A percentile compares a stretch with the other conserved stretches of the same genome.
Conservation (phyloP, 64 coral and sea anemone genomes). For the Actinia equina region DNA sequence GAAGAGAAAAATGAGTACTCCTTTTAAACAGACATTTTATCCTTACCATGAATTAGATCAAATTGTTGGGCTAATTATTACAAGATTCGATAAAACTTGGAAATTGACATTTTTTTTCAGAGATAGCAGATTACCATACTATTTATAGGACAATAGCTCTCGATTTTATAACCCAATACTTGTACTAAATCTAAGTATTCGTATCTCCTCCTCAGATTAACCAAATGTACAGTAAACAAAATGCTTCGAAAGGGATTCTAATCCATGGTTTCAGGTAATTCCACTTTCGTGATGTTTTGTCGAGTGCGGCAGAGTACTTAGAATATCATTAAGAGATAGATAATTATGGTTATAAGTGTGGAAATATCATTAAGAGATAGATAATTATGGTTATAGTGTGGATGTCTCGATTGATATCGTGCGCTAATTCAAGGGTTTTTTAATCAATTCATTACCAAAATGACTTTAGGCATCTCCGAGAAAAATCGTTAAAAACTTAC, state of each 20-base stretch:
- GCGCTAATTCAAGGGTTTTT: too few relatives aligned
- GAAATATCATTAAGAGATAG: neutral
- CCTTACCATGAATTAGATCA: too few relatives aligned
- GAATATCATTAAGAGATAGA: neutral
- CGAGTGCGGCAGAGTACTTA: neutral
- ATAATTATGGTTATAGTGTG: neutral
- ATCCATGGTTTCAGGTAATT: slow-evolving; percentile 1
- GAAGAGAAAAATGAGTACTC: too few relatives aligned
- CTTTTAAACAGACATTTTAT: too few relatives aligned
- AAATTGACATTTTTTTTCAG: too few relatives aligned
- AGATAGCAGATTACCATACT: neutral
- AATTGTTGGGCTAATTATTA: too few relatives aligned
- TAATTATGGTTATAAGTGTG: neutral
- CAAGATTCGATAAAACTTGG: too few relatives aligned
- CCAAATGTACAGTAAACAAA: neutral
- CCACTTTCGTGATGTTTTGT: neutral
- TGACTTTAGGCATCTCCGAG: too few relatives aligned
- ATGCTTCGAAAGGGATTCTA: neutral
- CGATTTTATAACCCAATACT: neutral
- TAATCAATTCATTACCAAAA: too few relatives aligned
- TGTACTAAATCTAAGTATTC: neutral
- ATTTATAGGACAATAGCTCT: neutral
- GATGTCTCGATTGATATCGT: neutral
- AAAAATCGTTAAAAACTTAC: too few relatives aligned
- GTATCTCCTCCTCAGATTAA: neutral